phyloP scores from a whole-genome alignment of 2,113 vertebrate genomes.

The Apteryx owenii region DNA sequence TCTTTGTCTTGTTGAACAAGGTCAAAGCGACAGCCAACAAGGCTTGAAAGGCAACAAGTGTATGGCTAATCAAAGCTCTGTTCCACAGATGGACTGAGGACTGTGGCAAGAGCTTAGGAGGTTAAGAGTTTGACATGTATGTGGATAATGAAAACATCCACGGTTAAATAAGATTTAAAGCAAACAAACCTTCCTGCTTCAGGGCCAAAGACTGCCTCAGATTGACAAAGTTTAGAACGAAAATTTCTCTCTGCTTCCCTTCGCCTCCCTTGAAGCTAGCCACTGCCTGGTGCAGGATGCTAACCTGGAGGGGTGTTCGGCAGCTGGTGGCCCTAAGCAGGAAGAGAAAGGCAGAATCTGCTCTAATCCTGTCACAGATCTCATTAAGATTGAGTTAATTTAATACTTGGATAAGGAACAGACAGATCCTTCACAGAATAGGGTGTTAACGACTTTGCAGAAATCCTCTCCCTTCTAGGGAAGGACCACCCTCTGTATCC shows the following conservation, averaged over 20 bases:
- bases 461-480: background rate
- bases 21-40: background rate
- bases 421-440: background rate
- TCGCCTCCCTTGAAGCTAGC: background rate
- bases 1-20: background rate
- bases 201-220: background rate
- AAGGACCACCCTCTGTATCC: background rate
- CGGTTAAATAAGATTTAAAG: constrained; percentile 11
- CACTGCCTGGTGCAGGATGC: background rate
- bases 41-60: background rate
- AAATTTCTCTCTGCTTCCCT: background rate
- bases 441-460: background rate
- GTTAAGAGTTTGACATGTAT: background rate
- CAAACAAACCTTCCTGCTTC: constrained; percentile 25
- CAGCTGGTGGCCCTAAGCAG: background rate
- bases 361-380: background rate
- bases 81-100: background rate
- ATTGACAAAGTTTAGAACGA: background rate
- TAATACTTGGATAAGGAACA: background rate
- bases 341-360: background rate
- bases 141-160: constrained; percentile 20
- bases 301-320: background rate
- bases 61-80: background rate
- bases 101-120: background rate
- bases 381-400: constrained; percentile 7